Conservation (phyloP, 2,888 invertebrate genomes). For the Amorpha juglandis region DNA sequence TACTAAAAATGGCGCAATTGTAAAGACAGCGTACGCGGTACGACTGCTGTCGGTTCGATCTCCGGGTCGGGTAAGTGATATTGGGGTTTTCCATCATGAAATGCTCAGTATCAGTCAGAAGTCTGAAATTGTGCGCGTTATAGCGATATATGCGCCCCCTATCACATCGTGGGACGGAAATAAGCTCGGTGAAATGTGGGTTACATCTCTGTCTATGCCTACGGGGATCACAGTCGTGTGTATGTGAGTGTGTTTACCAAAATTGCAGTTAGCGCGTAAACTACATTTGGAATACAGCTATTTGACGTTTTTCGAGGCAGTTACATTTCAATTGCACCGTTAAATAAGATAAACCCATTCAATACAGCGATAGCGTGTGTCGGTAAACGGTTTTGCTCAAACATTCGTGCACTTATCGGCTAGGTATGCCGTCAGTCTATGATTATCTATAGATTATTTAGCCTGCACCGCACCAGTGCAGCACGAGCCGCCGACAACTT, state of each 20-base stretch:
- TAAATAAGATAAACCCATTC: slow-evolving; percentile 55
- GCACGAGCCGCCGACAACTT: slow-evolving; percentile 2
- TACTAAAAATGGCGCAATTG: slow-evolving; percentile 13
- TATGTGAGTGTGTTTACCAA: no score
- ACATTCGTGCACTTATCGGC: slow-evolving; percentile 60
- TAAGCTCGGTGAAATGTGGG: no score
- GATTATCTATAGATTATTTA: slow-evolving; percentile 59
- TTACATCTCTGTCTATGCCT: no score
- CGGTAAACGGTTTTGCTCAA: slow-evolving; percentile 64
- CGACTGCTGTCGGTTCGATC: no score
- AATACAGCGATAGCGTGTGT: slow-evolving; percentile 69
- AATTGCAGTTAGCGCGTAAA: slow-evolving; percentile 10
- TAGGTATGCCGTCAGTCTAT: slow-evolving; percentile 60
- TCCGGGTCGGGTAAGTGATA: no score
- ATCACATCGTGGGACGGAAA: no score
- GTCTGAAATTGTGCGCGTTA: no score
- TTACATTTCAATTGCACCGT: slow-evolving; percentile 59
- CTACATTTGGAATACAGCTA: slow-evolving; percentile 14
- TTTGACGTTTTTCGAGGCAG: slow-evolving; percentile 10
- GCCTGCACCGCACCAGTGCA: slow-evolving; percentile 27
- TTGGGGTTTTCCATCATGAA: no score
- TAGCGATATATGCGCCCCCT: no score
- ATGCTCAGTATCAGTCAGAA: no score
- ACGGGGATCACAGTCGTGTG: no score
- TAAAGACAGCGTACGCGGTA: no score